Evolutionary conservation across 2,113 vertebrate species (phyloP).

Genomic region (Spea multiplicata): DNA sequence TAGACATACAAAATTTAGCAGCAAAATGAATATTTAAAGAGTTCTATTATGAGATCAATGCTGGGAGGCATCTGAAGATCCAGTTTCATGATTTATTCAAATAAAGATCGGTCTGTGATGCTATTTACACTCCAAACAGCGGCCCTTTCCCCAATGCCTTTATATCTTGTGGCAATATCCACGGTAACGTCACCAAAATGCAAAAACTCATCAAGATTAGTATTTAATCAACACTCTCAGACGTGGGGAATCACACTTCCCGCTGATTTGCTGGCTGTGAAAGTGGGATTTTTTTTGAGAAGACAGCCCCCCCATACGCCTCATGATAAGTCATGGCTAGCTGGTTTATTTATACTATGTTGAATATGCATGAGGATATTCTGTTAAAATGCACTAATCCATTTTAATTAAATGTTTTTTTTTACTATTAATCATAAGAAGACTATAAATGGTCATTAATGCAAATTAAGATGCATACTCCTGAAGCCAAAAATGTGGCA

Average conservation of each 20-base stretch:
- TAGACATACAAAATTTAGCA: slow-evolving; percentile 63
- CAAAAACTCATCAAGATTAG: slow-evolving; percentile 32
- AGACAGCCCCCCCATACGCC: slow-evolving; percentile 14
- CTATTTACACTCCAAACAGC: slow-evolving; percentile 52
- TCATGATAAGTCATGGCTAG: neutral
- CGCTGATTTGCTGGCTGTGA: slow-evolving; percentile 1
- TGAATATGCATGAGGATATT: slow-evolving; percentile 29
- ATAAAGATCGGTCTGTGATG: slow-evolving; percentile 47
- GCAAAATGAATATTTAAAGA: slow-evolving; percentile 79
- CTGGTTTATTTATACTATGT: neutral
- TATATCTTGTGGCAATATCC: slow-evolving; percentile 36
- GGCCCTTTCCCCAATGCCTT: slow-evolving; percentile 50
- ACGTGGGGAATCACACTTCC: neutral
- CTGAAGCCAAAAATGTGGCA: neutral
- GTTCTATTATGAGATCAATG: slow-evolving; percentile 79
- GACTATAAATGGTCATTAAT: slow-evolving; percentile 28
- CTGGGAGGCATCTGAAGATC: slow-evolving; percentile 72
- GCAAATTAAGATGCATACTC: neutral
- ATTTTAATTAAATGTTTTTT: slow-evolving; percentile 11
- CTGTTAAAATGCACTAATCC: neutral
- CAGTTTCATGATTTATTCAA: slow-evolving; percentile 81
- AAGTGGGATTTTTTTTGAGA: neutral
- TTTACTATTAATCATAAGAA: slow-evolving; percentile 11
- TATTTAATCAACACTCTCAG: neutral
- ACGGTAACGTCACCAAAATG: slow-evolving; percentile 40